Base-by-base conservation (phyloP, 2,888 invertebrate species). In the Scaptomyza reducta region DNA sequence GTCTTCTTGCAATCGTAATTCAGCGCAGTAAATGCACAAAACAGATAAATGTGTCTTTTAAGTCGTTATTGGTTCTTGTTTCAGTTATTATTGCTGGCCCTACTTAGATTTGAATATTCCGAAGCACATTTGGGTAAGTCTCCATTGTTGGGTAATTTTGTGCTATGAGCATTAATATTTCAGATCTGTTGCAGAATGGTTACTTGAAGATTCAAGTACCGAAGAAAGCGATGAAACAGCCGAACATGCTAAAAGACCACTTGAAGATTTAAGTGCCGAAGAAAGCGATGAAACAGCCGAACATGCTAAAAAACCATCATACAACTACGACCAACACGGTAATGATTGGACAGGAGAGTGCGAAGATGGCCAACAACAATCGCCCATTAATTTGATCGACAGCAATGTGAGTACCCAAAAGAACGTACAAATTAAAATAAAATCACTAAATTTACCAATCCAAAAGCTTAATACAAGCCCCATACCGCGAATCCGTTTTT, bases 261-360 rank as follows among this genome's bases (percentile, higher is more conserved):
- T 41, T 6, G 46, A 50, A 3, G 80, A 79, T 31, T 47, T 70
- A 0, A 47, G 14, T n/a, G 77, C 54, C 1, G 59, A 81, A 2
- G 38, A 10, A 13, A 49, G 25, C 9, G 74, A 81, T 40, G 49
- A 40, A 7, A 44, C 25, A 0, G 41, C 25, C 1, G 65, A 80
- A 1, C 14, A 14, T 5, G 65, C 68, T 5, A 80, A 82, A 77
- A 3, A 59, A 70, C n/a, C n/a, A 4, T n/a, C n/a, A n/a, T 84
- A 61, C 13, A 76, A 85, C 62, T 81, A 83, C 25, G 83, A 84
- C 53, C 11, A 72, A 1, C 79, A 83, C 42, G 84, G 84, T 5
- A 50, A 40, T 1, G 79, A 85, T 50, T 84, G 84, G 84, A 7
- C 13, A 1, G 85, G 85, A 13, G 47, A 50, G 0, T 84, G 84